A percentile compares a stretch with the other conserved stretches of the same genome.
Conservation (phyloP, 2,797 vertebrate species). For the Enteromius afrohamiltoni region DNA sequence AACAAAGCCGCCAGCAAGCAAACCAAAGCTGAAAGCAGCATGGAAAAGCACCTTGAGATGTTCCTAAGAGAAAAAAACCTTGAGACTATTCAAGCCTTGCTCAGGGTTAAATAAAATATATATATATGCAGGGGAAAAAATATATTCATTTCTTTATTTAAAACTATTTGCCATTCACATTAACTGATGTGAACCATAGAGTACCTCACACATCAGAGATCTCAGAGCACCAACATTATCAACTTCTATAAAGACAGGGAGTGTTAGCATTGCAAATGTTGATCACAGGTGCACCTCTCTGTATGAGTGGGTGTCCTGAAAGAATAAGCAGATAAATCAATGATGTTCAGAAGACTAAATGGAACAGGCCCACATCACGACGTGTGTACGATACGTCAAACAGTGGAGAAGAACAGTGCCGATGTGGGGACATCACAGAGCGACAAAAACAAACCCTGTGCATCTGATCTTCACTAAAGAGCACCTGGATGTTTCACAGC, state of each 20-base stretch:
- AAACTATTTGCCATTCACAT: not conserved
- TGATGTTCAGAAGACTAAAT: not conserved
- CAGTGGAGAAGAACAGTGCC: not conserved
- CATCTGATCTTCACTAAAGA: not conserved
- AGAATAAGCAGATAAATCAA: not conserved
- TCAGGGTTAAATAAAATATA: no score
- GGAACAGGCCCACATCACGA: not conserved
- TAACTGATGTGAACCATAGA: not conserved
- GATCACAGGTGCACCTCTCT: not conserved
- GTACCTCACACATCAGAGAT: not conserved
- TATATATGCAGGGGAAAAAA: not conserved
- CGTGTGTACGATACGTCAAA: not conserved
- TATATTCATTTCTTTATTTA: not conserved
- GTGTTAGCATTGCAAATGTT: not conserved
- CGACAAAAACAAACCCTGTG: not conserved
- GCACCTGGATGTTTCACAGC: not conserved
- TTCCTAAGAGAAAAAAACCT: not conserved
- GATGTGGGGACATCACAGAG: not conserved
- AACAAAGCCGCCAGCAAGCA: not conserved
- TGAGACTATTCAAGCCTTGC: not conserved
- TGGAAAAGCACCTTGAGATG: not conserved
- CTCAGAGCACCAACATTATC: not conserved
- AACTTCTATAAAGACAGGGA: not conserved
- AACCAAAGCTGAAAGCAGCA: not conserved
- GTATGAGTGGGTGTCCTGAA: not conserved